Evolutionary conservation across 2,113 vertebrate genomes (phyloP).

Genomic region (Mirza zaza): DNA sequence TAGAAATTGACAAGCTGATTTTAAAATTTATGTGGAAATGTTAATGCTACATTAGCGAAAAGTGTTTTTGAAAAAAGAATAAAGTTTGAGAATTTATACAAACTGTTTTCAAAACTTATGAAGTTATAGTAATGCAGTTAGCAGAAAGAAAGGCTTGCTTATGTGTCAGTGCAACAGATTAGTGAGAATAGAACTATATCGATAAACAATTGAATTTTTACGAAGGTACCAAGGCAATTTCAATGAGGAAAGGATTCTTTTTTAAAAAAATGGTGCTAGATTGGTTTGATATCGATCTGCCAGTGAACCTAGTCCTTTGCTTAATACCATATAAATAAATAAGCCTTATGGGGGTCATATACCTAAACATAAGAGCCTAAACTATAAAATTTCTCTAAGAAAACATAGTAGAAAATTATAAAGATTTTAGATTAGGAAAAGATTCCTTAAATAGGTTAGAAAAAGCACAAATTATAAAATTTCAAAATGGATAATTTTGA

Average conservation of each 20-base stretch:
- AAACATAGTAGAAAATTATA: conserved; percentile 11
- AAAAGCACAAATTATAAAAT: neutral
- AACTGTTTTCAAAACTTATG: neutral
- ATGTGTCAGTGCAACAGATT: neutral
- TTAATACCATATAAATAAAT: neutral
- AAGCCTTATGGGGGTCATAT: neutral
- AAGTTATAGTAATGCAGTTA: neutral
- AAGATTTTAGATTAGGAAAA: neutral
- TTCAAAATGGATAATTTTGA: conserved; percentile 1
- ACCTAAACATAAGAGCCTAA: neutral
- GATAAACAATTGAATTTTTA: conserved; percentile 6
- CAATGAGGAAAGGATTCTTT: neutral
- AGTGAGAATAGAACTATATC: neutral
- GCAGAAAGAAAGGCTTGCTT: neutral
- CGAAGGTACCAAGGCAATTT: neutral
- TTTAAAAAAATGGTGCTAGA: neutral
- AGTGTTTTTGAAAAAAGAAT: conserved; percentile 9
- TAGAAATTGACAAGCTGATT: neutral
- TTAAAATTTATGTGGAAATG: conserved; percentile 16
- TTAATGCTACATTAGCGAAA: conserved; percentile 12
- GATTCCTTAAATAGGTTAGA: neutral
- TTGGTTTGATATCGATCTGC: neutral
- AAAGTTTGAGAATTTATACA: neutral
- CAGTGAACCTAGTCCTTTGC: neutral
- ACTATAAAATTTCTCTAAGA: conserved; percentile 22